phyloP scores from a whole-genome alignment of 1,140 invertebrate genomes.

The Callitettix versicolor region DNA sequence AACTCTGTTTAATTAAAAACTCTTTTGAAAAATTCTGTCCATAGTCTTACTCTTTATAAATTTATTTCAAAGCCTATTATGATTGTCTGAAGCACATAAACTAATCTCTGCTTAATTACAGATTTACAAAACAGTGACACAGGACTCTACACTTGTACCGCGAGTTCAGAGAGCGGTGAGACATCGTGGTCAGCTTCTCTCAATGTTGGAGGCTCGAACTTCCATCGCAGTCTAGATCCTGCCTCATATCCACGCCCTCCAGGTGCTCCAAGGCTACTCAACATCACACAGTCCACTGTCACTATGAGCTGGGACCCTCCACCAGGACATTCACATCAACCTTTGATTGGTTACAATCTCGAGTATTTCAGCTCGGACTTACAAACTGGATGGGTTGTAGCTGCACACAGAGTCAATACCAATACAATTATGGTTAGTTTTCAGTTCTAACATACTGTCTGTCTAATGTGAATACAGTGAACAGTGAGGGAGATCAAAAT shows the following conservation, averaged over 20 bases:
- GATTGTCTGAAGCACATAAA: no score
- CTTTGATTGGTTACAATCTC: slow-evolving; percentile 60
- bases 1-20: no score
- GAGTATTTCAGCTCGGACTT: slow-evolving; percentile 78
- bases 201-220: slow-evolving; percentile 47
- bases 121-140: slow-evolving; percentile 62
- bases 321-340: slow-evolving; percentile 33
- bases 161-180: slow-evolving; percentile 67
- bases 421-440: slow-evolving; percentile 20
- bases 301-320: slow-evolving; percentile 65
- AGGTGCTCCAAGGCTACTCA: slow-evolving; percentile 53
- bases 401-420: slow-evolving; percentile 36
- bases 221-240: slow-evolving; percentile 58
- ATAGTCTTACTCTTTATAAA: no score
- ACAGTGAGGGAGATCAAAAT: neutral
- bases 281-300: slow-evolving; percentile 64
- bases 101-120: no score
- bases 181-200: slow-evolving; percentile 73
- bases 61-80: no score
- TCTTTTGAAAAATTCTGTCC: no score
- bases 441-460: neutral
- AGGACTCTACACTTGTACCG: slow-evolving; percentile 70
- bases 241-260: slow-evolving; percentile 69
- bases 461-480: slow-evolving; percentile 5
- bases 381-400: slow-evolving; percentile 60